phyloP scores from a whole-genome alignment of 2,797 vertebrate species.

The Cuculus canorus region DNA sequence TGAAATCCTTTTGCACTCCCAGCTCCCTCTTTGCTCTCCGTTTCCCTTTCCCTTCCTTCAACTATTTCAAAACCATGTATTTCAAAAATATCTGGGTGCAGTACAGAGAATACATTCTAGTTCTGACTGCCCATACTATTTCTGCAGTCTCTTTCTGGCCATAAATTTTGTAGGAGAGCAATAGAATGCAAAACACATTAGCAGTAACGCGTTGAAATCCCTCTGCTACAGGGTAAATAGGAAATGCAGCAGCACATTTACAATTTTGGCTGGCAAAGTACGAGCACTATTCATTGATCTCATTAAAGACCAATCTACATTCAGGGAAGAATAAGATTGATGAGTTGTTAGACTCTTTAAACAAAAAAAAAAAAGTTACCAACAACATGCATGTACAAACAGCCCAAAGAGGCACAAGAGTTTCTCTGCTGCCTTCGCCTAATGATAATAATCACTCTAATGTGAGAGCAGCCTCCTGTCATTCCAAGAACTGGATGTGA shows the following conservation, averaged over 20 bases:
- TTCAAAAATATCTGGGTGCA: not conserved
- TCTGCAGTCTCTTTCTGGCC: conserved; percentile 20
- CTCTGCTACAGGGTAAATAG: conserved; percentile 62
- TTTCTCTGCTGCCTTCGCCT: not conserved
- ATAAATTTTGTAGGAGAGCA: conserved; percentile 67
- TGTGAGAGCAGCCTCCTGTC: not conserved
- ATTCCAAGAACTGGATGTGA: not conserved
- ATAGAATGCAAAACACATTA: conserved; percentile 69
- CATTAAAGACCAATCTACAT: conserved; percentile 72
- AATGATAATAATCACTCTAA: not conserved
- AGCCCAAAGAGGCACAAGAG: not conserved
- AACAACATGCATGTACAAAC: not conserved
- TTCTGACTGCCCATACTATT: not conserved
- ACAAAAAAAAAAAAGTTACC: conserved; percentile 13
- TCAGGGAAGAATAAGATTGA: conserved; percentile 61
- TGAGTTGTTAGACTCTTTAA: conserved; percentile 48
- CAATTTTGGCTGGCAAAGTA: conserved; percentile 57
- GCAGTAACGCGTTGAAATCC: not conserved
- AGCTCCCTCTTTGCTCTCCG: not conserved
- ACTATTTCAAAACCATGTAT: not conserved
- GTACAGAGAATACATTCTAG: not conserved
- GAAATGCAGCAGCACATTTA: conserved; percentile 64
- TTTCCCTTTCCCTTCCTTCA: not conserved
- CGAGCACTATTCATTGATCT: conserved; percentile 63
- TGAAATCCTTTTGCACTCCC: not conserved